Evolutionary conservation across 2,797 vertebrate genomes (phyloP).

Genomic region (Clarias fuscus): DNA sequence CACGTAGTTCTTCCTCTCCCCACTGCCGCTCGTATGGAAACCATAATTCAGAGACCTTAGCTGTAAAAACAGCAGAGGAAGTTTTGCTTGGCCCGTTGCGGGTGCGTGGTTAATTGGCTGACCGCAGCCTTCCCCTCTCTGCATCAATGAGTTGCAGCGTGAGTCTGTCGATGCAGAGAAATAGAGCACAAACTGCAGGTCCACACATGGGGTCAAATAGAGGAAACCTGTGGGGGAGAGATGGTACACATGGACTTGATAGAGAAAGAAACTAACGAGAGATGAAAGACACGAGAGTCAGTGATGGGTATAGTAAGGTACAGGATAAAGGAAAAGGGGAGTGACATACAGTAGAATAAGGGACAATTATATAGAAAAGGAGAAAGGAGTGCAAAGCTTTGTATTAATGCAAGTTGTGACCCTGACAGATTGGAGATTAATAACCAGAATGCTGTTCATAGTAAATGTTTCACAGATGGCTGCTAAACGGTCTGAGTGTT

Average conservation of each 20-base stretch:
- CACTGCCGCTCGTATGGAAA: slow-evolving; percentile 66
- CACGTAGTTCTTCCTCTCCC: slow-evolving; percentile 55
- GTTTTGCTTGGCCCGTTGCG: slow-evolving; percentile 76
- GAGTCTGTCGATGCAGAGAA: slow-evolving; percentile 61
- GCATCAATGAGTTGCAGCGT: slow-evolving; percentile 71
- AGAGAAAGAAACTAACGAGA: neutral
- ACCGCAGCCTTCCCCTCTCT: slow-evolving; percentile 74
- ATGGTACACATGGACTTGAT: neutral
- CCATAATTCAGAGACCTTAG: slow-evolving; percentile 72
- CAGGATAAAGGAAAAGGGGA: neutral
- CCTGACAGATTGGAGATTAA: slow-evolving; percentile 31
- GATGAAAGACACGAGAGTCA: slow-evolving; percentile 6
- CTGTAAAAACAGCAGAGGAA: slow-evolving; percentile 78
- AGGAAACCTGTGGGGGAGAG: slow-evolving; percentile 49
- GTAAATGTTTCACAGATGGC: slow-evolving; percentile 50
- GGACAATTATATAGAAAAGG: neutral
- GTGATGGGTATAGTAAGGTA: neutral
- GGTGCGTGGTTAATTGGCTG: slow-evolving; percentile 73
- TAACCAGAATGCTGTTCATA: slow-evolving; percentile 25
- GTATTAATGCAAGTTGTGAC: slow-evolving; percentile 19
- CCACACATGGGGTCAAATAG: slow-evolving; percentile 46
- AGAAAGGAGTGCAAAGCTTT: neutral
- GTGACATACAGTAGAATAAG: neutral
- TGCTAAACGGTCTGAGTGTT: slow-evolving; percentile 29
- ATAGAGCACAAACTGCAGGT: slow-evolving; percentile 57